phyloP scores from a whole-genome alignment of 35 echinoderm and acorn worm species.

The Strongylocentrotus purpuratus region DNA sequence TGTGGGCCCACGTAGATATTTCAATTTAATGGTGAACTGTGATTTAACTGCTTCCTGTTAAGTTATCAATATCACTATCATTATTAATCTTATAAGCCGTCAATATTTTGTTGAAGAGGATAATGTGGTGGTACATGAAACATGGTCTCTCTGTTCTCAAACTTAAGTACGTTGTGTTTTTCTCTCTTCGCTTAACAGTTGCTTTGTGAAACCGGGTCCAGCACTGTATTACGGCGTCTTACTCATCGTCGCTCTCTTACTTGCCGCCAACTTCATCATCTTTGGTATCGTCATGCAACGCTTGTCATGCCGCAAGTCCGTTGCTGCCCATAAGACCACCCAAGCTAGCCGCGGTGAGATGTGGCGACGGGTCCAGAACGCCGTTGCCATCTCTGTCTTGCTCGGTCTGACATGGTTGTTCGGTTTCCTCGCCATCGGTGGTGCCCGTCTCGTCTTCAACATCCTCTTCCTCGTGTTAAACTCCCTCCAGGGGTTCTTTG shows the following conservation, averaged over 20 bases:
- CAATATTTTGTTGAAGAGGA: neutral
- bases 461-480: conserved; percentile 57
- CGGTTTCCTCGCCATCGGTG: conserved; percentile 54
- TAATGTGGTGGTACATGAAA: neutral
- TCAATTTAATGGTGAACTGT: no score
- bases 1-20: no score
- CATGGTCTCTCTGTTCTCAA: neutral
- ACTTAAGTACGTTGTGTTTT: neutral
- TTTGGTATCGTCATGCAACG: conserved; percentile 22
- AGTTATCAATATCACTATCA: no score
- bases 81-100: neutral
- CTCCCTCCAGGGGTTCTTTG: conserved; percentile 74
- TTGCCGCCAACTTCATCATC: conserved; percentile 11
- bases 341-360: neutral
- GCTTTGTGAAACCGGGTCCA: conserved; percentile 36
- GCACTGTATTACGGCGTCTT: conserved; percentile 28
- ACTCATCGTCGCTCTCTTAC: conserved; percentile 8
- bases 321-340: conserved; percentile 21
- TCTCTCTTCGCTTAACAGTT: neutral
- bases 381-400: conserved; percentile 39
- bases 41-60: neutral
- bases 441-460: conserved; percentile 38
- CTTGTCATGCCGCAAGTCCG: neutral
- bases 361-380: conserved; percentile 53
- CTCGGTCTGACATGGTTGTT: conserved; percentile 54